Base-by-base conservation (phyloP, 2,888 invertebrate genomes). In the Pollenia labialis region DNA sequence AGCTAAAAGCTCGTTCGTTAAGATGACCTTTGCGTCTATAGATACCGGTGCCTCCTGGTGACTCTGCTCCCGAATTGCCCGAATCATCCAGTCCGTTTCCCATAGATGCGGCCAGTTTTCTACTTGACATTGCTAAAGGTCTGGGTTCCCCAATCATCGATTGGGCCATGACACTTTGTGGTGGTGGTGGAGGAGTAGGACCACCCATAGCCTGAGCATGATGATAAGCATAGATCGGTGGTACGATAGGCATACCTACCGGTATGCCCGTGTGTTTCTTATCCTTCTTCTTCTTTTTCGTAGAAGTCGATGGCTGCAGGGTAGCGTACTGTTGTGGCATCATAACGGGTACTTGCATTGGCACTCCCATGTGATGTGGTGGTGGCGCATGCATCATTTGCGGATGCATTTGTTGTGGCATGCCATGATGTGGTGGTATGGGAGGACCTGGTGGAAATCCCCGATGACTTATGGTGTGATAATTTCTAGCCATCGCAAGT, bases 1-100 rank as follows among this genome's bases (percentile, higher is more conserved):
- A 98, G 81, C 97, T 97, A 92, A 98, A 98, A 40, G 98, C 98
- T 74, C 98, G 94, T 93, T 98, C 98, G 93, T 98, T 98, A 88
- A 98, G 94, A 91, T 98, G 98, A 0, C 98, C 98, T 91, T 98
- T 98, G 91, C 97, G 96, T 90, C 97, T 94, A 92, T 98, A 98
- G 88, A 98, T 98, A n/a, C 97, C 97, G 0, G 97, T 96, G 72
- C 97, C 95, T 0, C 95, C 95, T 0, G 95, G 94, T 80, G 95
- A 95, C 74, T 94, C 94, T 16, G 94, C 95, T 8, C 95, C 95
- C 1, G 93, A 93, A 84, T 93, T 93, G 4, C 92, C 92, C 0
- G 93, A 93, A 85, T 93, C 94, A 89, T 96, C 96, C 75, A 96
- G 92, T 0, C 95, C 95, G 76, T 96, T 96, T 88, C 95, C 96